Conservation (phyloP, 2,888 invertebrate species). For the Slavum lentiscoides region DNA sequence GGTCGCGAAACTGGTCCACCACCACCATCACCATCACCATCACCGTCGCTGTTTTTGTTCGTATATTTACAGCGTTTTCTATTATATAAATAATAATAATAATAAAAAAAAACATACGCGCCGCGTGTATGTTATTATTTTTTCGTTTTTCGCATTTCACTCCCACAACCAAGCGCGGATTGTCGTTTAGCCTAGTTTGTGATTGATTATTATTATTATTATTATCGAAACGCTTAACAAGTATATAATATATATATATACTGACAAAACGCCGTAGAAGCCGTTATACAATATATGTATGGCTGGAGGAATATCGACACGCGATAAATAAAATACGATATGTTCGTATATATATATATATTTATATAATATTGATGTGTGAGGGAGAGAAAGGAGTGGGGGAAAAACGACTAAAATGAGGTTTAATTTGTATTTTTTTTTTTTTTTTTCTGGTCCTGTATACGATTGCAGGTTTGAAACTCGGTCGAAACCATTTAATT, state of each 20-base stretch:
- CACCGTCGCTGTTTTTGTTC: background rate
- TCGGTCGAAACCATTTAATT: background rate
- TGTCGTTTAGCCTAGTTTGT: conserved; percentile 16
- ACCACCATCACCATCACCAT: background rate
- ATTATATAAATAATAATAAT: too few relatives aligned
- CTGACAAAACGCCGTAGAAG: conserved; percentile 32
- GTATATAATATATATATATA: too few relatives aligned
- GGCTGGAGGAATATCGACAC: too few relatives aligned
- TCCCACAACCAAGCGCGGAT: conserved; percentile 15
- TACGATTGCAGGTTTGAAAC: background rate
- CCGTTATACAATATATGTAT: background rate
- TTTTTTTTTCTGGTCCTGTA: background rate
- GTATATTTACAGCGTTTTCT: too few relatives aligned
- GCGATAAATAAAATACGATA: too few relatives aligned
- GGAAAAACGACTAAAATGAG: background rate
- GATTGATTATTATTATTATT: conserved; percentile 13
- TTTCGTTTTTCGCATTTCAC: conserved; percentile 10
- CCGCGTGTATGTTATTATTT: background rate
- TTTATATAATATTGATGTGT: too few relatives aligned
- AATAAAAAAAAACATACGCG: too few relatives aligned
- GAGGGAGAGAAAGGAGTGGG: conserved; percentile 6
- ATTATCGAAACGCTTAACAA: background rate
- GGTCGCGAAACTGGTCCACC: conserved; percentile 35
- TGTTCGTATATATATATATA: background rate
- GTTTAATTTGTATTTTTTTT: background rate